These are phyloP conservation scores for Chrysolina haemoptera DNA, from an alignment of 2,888 invertebrate species.

Conservation along the genomic window DNA sequence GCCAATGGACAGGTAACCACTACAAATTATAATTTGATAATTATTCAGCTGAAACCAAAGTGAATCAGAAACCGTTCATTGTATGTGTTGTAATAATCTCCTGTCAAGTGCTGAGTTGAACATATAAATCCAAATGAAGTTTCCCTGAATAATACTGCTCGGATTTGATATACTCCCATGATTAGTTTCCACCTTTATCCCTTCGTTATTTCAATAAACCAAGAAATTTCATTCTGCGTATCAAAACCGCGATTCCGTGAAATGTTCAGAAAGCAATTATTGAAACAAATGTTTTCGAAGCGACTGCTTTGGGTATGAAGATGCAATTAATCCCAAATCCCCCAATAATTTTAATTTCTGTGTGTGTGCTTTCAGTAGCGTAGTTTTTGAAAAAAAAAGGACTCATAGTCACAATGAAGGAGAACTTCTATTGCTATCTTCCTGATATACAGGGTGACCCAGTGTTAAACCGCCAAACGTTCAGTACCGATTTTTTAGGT, in stretches of 20 bases:
- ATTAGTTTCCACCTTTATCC: slow-evolving; percentile 33
- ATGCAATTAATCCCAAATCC: slow-evolving; percentile 31
- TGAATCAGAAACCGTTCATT: too few relatives aligned
- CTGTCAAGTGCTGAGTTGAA: not conserved
- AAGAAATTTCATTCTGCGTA: slow-evolving; percentile 36
- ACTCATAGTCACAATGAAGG: not conserved
- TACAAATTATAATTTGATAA: too few relatives aligned
- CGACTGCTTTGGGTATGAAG: slow-evolving; percentile 30
- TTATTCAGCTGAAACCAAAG: too few relatives aligned
- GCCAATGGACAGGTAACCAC: too few relatives aligned
- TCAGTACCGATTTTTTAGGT: too few relatives aligned
- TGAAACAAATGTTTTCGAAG: slow-evolving; percentile 41
- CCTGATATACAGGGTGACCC: too few relatives aligned
- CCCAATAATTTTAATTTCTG: slow-evolving; percentile 26
- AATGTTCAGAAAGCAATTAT: slow-evolving; percentile 44
- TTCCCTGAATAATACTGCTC: not conserved
- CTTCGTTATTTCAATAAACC: slow-evolving; percentile 38
- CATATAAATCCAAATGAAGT: not conserved
- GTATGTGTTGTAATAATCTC: too few relatives aligned
- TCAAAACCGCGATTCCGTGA: slow-evolving; percentile 40
- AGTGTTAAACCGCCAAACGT: too few relatives aligned
- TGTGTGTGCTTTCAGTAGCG: not conserved
- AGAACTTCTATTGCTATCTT: too few relatives aligned
- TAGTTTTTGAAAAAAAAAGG: not conserved
- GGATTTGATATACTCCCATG: slow-evolving; percentile 17